These are phyloP conservation scores for Beaufortia kweichowensis DNA, from an alignment of 2,113 vertebrate species.

Conservation along the genomic window DNA sequence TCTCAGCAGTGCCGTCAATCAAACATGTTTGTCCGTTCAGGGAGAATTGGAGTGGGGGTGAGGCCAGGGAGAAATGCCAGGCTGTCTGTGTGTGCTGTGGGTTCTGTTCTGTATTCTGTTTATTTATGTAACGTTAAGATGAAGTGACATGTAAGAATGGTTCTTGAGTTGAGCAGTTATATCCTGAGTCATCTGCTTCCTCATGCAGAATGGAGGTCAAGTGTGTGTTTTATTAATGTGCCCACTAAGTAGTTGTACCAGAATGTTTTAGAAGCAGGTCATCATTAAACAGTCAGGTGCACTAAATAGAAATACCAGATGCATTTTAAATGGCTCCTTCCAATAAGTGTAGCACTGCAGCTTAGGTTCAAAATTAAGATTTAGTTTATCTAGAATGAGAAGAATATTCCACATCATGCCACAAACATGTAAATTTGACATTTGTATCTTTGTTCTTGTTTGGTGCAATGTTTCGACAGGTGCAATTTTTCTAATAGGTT, in stretches of 20 bases:
- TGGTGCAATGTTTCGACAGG: too few species aligned
- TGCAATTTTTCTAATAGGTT: too few species aligned
- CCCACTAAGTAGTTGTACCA: background rate
- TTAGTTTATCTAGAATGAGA: too few species aligned
- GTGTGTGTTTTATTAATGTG: conserved; percentile 30
- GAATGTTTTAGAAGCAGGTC: conserved; percentile 1
- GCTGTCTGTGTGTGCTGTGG: conserved; percentile 9
- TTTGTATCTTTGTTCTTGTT: too few species aligned
- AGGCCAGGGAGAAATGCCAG: conserved; percentile 6
- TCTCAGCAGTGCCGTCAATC: conserved; percentile 53
- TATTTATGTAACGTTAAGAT: conserved; percentile 14
- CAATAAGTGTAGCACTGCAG: background rate
- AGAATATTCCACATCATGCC: too few species aligned
- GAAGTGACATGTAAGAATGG: conserved; percentile 25
- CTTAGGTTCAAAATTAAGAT: too few species aligned
- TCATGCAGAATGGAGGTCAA: conserved; percentile 36
- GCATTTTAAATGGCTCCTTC: background rate
- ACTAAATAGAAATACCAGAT: background rate
- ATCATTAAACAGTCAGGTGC: background rate
- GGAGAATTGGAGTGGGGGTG: background rate
- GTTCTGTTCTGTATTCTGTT: conserved; percentile 12
- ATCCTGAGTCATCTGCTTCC: conserved; percentile 19
- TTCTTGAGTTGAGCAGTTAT: conserved; percentile 32
- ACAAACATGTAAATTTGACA: too few species aligned
- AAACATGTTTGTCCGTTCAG: conserved; percentile 38